Evolutionary conservation across 2,797 vertebrate genomes (phyloP), one percentile per base, ranked within the genome.

Genomic region (Myoxocephalus aenaeus): DNA sequence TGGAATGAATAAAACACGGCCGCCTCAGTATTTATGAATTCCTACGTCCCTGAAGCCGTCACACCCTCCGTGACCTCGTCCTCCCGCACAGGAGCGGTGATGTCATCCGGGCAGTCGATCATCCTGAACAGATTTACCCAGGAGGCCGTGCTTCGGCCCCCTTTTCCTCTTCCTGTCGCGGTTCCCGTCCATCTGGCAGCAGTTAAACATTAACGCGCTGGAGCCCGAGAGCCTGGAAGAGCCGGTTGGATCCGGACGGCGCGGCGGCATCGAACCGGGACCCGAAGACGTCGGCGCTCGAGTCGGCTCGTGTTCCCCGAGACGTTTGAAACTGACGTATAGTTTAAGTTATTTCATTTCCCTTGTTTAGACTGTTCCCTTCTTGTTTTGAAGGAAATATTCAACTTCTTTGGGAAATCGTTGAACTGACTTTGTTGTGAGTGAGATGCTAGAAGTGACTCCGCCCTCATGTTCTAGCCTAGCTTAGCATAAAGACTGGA

Each of bases 141-240:
- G 68, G 51, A 79, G 84, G 82, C 80, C 65, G 73, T 84, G 89
- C 83, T 65, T 69, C 77, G 27, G 69, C 25, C 80, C 80, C n/a
- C 66, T 63, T 73, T 83, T 75, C 61, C 78, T 73, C 75, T 64
- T 80, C 77, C 84, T 82, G 44, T 8, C 32, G 17, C 46, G 6
- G 64, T 79, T 85, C 80, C 70, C 9, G 71, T 85, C 91, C 93
- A 93, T 93, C 93, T 94, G 93, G 90, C 85, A 67, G 81, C 79
- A 50, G 87, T 94, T 94, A 94, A 94, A 93, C 85, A 94, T 94
- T 92, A 90, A 94, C 89, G 82, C 17, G 7, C 40, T 80, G 80
- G 84, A 89, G 85, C 84, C 79, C 67, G 59, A 20, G 68, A 76
- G 74, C 62, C 22, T 7, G 57, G 12, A 34, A 50, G 34, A 42